Percentiles rank a stretch among this genome's conserved stretches.
Evolutionary conservation across 2,113 vertebrate genomes (phyloP).

Genomic region (Globicephala melas): DNA sequence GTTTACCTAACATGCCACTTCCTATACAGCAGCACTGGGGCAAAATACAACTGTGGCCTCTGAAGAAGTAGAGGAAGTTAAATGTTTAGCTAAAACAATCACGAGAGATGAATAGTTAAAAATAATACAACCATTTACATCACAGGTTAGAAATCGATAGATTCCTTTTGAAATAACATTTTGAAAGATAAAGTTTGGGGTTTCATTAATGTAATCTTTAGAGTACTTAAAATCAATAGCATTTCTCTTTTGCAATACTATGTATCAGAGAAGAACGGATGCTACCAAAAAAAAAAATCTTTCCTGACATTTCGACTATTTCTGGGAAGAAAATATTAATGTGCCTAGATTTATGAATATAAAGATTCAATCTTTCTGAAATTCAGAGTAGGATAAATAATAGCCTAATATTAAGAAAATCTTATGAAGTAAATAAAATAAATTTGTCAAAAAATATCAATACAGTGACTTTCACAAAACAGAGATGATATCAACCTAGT

Average conservation of each 20-base stretch:
- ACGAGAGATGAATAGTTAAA: background rate
- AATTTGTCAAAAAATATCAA: slow-evolving; percentile 14
- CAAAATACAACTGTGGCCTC: background rate
- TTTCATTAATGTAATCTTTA: background rate
- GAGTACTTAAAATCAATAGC: background rate
- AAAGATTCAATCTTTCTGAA: background rate
- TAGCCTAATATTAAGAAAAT: background rate
- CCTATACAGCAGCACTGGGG: background rate
- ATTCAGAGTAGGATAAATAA: background rate
- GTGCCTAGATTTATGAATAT: background rate
- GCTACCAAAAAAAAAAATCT: background rate
- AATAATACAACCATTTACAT: background rate
- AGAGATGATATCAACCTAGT: background rate
- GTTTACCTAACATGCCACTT: background rate
- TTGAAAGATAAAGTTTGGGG: background rate
- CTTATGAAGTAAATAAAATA: background rate
- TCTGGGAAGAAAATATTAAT: slow-evolving; percentile 32
- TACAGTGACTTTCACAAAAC: background rate
- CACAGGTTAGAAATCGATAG: background rate
- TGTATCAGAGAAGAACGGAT: background rate
- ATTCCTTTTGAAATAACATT: background rate
- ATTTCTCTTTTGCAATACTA: background rate
- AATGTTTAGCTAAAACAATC: background rate
- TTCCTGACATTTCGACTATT: background rate
- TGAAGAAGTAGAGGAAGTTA: background rate